phyloP scores from a whole-genome alignment of 1,140 invertebrate species.

The Sminthurides bifidus region DNA sequence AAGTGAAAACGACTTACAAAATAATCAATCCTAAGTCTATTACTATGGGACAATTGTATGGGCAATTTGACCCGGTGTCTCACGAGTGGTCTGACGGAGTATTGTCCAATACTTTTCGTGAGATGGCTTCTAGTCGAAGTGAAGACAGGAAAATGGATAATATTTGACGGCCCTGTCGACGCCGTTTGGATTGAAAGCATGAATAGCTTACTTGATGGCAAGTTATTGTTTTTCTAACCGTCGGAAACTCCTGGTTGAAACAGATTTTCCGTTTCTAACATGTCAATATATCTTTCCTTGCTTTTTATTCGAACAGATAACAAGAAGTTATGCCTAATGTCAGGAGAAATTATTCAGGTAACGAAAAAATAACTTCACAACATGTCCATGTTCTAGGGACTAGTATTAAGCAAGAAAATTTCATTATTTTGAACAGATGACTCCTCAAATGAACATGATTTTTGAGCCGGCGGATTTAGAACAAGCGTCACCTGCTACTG shows the following conservation, averaged over 20 bases:
- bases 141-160: slow-evolving; percentile 76
- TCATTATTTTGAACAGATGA: slow-evolving; percentile 58
- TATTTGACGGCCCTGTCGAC: slow-evolving; percentile 48
- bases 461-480: slow-evolving; percentile 87
- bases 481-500: slow-evolving; percentile 82
- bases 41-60: slow-evolving; percentile 83
- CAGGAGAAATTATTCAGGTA: slow-evolving; percentile 47
- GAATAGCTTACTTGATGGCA: slow-evolving; percentile 49
- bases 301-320: slow-evolving; percentile 67
- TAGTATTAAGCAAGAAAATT: not conserved
- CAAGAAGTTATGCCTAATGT: slow-evolving; percentile 44
- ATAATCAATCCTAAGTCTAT: slow-evolving; percentile 92
- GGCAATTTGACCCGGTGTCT: slow-evolving; percentile 75
- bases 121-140: slow-evolving; percentile 62
- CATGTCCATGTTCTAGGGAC: not conserved
- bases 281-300: slow-evolving; percentile 70
- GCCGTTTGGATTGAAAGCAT: slow-evolving; percentile 48
- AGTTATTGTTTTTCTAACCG: not conserved
- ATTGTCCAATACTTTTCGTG: slow-evolving; percentile 74
- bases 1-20: slow-evolving; percentile 62
- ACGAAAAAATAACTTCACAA: slow-evolving; percentile 16
- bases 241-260: too few relatives aligned
- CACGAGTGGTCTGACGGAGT: slow-evolving; percentile 85
- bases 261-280: too few relatives aligned
- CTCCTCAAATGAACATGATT: slow-evolving; percentile 77